Evolutionary conservation across 2,888 invertebrate species (phyloP).

Genomic region (Ctenicera cuprea): DNA sequence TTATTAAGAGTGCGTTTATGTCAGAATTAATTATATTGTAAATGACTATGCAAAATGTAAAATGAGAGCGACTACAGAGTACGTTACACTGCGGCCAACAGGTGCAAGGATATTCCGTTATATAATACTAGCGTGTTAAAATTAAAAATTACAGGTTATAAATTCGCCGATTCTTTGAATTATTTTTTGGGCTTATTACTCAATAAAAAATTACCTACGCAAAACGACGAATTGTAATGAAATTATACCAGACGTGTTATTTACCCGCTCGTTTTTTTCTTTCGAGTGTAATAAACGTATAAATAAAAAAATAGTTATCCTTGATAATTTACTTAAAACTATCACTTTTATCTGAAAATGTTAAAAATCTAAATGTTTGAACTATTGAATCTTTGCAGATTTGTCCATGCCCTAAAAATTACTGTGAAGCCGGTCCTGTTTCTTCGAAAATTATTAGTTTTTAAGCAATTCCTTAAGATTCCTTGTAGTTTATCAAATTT

Average conservation of each 20-base stretch:
- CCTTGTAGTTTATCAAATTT: too few relatives aligned
- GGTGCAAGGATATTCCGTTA: constrained; percentile 50
- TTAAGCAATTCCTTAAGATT: too few relatives aligned
- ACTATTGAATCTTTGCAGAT: too few relatives aligned
- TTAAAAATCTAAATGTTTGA: too few relatives aligned
- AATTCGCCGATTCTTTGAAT: constrained; percentile 43
- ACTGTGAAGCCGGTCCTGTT: too few relatives aligned
- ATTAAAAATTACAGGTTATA: constrained; percentile 52
- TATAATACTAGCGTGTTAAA: constrained; percentile 51
- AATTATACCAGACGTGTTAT: constrained; percentile 15
- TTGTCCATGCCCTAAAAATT: too few relatives aligned
- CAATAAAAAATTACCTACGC: constrained; percentile 6
- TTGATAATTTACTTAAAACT: constrained; percentile 1
- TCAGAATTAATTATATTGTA: constrained; percentile 51
- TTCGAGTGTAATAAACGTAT: too few relatives aligned
- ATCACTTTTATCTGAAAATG: neutral
- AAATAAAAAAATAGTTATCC: neutral
- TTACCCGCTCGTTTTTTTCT: neutral
- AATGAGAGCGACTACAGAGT: constrained; percentile 21
- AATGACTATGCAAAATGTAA: constrained; percentile 52
- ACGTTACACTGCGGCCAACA: constrained; percentile 40
- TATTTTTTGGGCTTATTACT: constrained; percentile 9
- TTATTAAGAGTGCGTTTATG: constrained; percentile 46
- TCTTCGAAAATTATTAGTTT: too few relatives aligned
- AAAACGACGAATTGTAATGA: constrained; percentile 14